These are phyloP conservation scores for Callosobruchus maculatus DNA, from an alignment of 2,888 invertebrate species.

Conservation along the genomic window DNA sequence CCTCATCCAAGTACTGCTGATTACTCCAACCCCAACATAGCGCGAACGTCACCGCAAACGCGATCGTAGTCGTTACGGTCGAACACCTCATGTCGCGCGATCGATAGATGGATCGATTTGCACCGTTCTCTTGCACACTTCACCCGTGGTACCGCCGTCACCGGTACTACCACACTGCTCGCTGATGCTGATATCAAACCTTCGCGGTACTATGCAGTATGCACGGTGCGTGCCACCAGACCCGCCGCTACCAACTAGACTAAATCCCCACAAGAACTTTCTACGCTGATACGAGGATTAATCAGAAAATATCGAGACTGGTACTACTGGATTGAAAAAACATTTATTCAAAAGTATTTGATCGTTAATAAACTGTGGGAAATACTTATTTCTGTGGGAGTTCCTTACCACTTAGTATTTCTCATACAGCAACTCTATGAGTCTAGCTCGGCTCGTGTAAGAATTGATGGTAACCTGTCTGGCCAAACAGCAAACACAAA, in stretches of 20 bases:
- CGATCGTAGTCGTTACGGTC: neutral
- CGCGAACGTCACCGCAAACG: neutral
- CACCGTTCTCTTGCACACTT: neutral
- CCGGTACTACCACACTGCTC: neutral
- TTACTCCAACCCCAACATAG: neutral
- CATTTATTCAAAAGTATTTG: no score
- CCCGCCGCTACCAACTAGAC: constrained; percentile 7
- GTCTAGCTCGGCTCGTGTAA: no score
- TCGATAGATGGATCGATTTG: neutral
- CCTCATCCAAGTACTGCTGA: neutral
- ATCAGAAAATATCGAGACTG: no score
- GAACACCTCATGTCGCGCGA: neutral
- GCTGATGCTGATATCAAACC: no score
- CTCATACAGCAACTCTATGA: no score
- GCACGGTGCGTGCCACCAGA: neutral
- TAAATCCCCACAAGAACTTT: constrained; percentile 37
- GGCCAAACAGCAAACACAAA: no score
- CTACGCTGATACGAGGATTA: constrained; percentile 17
- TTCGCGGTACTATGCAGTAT: neutral
- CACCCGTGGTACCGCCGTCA: neutral
- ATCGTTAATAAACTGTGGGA: no score
- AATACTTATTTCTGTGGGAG: no score
- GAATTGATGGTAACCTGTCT: no score
- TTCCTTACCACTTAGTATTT: no score
- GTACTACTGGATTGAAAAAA: no score